These are phyloP conservation scores for mouse (Mus musculus) DNA, from an alignment of 2,113 vertebrate genomes.

Conservation along the genomic window DNA sequence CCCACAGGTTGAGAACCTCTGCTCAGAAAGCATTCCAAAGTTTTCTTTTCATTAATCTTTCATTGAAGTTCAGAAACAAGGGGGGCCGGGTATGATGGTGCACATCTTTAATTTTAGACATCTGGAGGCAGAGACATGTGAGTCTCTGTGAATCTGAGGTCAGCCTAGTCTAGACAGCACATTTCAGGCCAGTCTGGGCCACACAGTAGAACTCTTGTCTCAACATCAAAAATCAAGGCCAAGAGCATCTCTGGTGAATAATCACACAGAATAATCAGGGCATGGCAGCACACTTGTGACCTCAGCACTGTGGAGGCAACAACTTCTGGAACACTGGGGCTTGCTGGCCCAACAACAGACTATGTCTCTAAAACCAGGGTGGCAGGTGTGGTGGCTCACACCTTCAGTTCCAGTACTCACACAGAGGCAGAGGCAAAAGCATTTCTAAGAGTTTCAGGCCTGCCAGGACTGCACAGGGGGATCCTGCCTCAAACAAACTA, in stretches of 20 bases:
- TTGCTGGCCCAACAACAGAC: not conserved
- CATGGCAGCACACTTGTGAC: not conserved
- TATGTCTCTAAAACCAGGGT: not conserved
- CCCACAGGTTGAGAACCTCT: not conserved
- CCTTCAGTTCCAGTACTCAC: not conserved
- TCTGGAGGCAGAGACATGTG: not conserved
- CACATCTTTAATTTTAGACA: not conserved
- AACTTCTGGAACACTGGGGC: not conserved
- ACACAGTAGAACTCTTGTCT: not conserved
- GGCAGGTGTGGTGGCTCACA: not conserved
- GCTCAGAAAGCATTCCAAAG: not conserved
- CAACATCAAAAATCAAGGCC: not conserved
- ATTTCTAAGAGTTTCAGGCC: not conserved
- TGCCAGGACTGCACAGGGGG: not conserved
- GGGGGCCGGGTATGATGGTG: not conserved
- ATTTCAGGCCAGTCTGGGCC: not conserved
- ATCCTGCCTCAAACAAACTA: not conserved
- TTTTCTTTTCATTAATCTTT: not conserved
- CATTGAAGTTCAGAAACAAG: constrained; percentile 28
- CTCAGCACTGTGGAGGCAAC: not conserved
- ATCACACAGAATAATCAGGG: not conserved
- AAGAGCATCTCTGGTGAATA: not conserved
- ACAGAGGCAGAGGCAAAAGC: not conserved
- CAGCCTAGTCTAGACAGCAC: not conserved
- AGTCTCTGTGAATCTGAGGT: not conserved